Conservation (phyloP, 64 coral and sea anemone species). For the Exaiptasia diaphana region DNA sequence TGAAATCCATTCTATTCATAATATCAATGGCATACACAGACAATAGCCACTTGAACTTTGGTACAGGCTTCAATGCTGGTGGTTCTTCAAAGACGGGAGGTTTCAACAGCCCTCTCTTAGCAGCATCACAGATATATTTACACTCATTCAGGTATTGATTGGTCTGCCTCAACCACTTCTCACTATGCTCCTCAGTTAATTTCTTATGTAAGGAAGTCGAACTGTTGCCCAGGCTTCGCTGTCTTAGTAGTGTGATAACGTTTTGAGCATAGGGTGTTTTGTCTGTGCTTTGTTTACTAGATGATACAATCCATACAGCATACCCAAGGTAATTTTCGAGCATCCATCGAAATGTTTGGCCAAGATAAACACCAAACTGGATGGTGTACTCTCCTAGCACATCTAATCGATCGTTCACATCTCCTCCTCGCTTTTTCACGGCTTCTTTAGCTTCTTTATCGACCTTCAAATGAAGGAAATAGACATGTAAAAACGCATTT, state of each 20-base stretch:
- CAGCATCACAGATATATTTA: background rate
- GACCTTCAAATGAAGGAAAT: background rate
- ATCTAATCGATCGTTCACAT: constrained; percentile 1
- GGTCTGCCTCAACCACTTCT: constrained; percentile 18
- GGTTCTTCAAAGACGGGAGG: background rate
- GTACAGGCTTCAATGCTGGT: background rate
- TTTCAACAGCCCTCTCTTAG: background rate
- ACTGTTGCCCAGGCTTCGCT: constrained; percentile 33
- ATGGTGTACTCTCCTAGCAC: background rate
- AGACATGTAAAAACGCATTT: no score
- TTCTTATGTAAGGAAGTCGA: constrained; percentile 46
- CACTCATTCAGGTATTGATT: constrained; percentile 29
- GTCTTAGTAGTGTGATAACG: constrained; percentile 38
- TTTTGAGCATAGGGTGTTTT: constrained; percentile 56
- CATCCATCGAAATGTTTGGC: constrained; percentile 38
- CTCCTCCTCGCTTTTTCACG: background rate
- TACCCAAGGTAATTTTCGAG: constrained; percentile 25
- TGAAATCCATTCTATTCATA: constrained; percentile 28
- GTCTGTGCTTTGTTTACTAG: no score
- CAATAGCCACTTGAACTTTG: constrained; percentile 3
- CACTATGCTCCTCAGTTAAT: constrained; percentile 40
- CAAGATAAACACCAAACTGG: constrained; percentile 13
- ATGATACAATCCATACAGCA: constrained; percentile 37
- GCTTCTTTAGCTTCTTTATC: background rate
- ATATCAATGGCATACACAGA: constrained; percentile 32